Evolutionary conservation across 2,113 vertebrate genomes (phyloP).

Genomic region (Rhineura floridana): DNA sequence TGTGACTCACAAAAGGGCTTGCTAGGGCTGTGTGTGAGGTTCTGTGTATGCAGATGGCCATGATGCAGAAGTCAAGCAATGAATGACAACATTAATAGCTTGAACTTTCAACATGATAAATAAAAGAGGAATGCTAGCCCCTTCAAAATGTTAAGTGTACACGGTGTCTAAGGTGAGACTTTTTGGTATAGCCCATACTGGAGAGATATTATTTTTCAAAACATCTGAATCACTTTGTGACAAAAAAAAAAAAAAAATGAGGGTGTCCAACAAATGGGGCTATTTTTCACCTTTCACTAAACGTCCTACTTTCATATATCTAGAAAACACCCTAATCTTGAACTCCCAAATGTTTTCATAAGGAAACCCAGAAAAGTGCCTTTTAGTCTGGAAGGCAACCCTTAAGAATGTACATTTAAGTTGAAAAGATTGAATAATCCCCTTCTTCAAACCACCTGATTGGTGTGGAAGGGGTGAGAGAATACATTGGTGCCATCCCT

Average conservation of each 20-base stretch:
- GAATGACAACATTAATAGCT: rapidly evolving
- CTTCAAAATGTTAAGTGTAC: rapidly evolving
- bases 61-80: not conserved
- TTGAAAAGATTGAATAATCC: too few relatives aligned
- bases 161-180: rapidly evolving
- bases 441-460: too few relatives aligned
- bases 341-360: not conserved
- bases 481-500: too few relatives aligned
- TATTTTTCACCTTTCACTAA: rapidly evolving
- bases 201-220: not conserved
- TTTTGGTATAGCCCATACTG: not conserved
- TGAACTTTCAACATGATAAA: not conserved
- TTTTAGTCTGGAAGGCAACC: not conserved
- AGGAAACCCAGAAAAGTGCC: not conserved
- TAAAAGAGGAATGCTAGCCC: not conserved
- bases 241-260: rapidly evolving
- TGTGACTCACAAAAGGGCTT: not conserved
- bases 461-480: too few relatives aligned
- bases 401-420: not conserved
- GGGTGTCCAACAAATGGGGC: not conserved
- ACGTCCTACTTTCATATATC: not conserved
- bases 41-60: not conserved
- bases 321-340: not conserved
- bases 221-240: not conserved
- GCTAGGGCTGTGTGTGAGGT: rapidly evolving